Evolutionary conservation across 2,113 vertebrate genomes (phyloP).

Genomic region (Hystrix brachyura): DNA sequence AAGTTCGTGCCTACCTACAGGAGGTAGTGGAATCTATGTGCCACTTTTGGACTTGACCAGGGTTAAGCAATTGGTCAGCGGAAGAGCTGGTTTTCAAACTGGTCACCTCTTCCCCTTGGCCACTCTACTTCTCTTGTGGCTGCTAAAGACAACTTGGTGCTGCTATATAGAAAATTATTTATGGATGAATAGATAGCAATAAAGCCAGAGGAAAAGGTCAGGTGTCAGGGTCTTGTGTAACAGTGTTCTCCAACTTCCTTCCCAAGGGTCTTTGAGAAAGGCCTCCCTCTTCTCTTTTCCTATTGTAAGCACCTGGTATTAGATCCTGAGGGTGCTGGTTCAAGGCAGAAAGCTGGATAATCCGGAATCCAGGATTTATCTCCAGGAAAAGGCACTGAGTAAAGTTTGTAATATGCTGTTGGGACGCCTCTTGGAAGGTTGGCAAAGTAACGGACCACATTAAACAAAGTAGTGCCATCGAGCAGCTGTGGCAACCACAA

Average conservation of each 20-base stretch:
- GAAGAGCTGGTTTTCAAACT: slow-evolving; percentile 39
- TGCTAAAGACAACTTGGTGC: not conserved
- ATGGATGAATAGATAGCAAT: not conserved
- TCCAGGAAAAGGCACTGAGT: not conserved
- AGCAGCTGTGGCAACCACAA: not conserved
- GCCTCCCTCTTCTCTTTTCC: not conserved
- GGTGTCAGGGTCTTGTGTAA: not conserved
- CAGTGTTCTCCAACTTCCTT: not conserved
- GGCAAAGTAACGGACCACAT: not conserved
- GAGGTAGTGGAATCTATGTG: slow-evolving; percentile 5
- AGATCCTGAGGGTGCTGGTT: not conserved
- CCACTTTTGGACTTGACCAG: not conserved
- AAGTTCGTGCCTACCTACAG: not conserved
- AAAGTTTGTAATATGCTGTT: not conserved
- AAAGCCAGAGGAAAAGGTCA: not conserved
- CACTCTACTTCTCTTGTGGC: not conserved
- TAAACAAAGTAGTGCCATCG: not conserved
- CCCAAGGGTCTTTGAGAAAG: not conserved
- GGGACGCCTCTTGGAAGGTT: not conserved
- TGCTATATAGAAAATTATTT: not conserved
- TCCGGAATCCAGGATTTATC: not conserved
- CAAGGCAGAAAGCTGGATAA: not conserved
- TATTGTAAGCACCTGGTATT: not conserved
- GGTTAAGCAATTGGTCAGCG: not conserved
- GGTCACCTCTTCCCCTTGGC: not conserved